Percentiles rank a stretch among this genome's conserved stretches.
Conservation (phyloP, 2,113 vertebrate species). For the Engystomops pustulosus region DNA sequence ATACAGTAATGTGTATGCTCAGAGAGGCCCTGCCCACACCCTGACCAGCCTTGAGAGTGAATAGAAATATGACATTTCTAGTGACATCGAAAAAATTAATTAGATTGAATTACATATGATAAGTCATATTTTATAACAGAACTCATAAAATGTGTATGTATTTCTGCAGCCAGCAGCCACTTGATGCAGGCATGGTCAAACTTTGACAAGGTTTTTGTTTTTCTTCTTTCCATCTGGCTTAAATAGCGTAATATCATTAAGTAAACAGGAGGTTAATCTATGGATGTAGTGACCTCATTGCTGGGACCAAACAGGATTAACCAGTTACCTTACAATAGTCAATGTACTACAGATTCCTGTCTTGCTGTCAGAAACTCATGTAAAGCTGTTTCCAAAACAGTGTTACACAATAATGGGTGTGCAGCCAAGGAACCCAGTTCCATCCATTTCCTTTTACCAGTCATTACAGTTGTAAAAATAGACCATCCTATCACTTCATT, state of each 20-base stretch:
- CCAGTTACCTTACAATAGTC: conserved; percentile 38
- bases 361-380: conserved; percentile 7
- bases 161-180: conserved; percentile 15
- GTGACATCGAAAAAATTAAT: too few species aligned
- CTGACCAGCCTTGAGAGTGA: too few species aligned
- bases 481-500: neutral
- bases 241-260: conserved; percentile 1
- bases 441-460: conserved; percentile 15
- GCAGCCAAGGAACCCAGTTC: conserved; percentile 26
- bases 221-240: conserved; percentile 23
- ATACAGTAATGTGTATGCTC: too few species aligned
- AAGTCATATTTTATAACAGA: too few species aligned
- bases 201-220: neutral
- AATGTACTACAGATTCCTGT: neutral
- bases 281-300: conserved; percentile 37
- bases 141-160: neutral
- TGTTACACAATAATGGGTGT: conserved; percentile 44
- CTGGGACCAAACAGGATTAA: conserved; percentile 41
- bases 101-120: too few species aligned
- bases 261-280: conserved; percentile 42
- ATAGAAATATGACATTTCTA: too few species aligned
- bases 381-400: conserved; percentile 46
- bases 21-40: too few species aligned
- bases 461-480: conserved; percentile 23
- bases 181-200: neutral